Percentiles rank a stretch among this genome's conserved stretches.
Conservation (phyloP, 2,113 vertebrate species). For the Engraulis encrasicolus region DNA sequence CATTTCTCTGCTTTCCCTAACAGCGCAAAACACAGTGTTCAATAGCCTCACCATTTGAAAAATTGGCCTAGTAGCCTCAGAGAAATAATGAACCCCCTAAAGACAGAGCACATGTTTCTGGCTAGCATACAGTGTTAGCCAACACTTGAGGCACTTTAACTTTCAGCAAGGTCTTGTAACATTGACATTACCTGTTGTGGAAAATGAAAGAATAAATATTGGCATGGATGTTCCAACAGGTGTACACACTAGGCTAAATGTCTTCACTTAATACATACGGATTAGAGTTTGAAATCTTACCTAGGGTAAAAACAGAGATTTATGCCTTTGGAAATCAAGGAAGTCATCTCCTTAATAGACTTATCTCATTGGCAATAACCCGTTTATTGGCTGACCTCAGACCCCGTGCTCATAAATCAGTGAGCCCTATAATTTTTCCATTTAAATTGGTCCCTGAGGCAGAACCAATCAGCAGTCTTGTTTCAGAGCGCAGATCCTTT, state of each 20-base stretch:
- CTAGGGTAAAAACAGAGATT: conserved; percentile 49
- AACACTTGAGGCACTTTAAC: background rate
- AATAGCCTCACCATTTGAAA: background rate
- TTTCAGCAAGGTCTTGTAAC: background rate
- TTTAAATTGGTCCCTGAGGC: conserved; percentile 50
- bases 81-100: background rate
- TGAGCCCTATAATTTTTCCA: conserved; percentile 47
- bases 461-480: conserved; percentile 51
- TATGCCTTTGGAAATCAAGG: conserved; percentile 53
- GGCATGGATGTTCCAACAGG: background rate
- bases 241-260: conserved; percentile 1
- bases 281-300: background rate
- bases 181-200: background rate
- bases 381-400: conserved; percentile 52
- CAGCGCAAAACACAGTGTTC: background rate
- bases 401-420: conserved; percentile 48
- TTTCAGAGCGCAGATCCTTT: conserved; percentile 33
- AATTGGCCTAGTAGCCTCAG: background rate
- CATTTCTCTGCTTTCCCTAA: background rate
- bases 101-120: background rate
- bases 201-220: conserved; percentile 8
- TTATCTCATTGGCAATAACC: conserved; percentile 51
- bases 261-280: background rate
- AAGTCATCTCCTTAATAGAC: conserved; percentile 40
- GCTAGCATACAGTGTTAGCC: background rate